Percentiles rank a stretch among this genome's conserved stretches.
phyloP scores from a whole-genome alignment of 92 coral and sea anemone species.

The Umimayanthus chanpuru region DNA sequence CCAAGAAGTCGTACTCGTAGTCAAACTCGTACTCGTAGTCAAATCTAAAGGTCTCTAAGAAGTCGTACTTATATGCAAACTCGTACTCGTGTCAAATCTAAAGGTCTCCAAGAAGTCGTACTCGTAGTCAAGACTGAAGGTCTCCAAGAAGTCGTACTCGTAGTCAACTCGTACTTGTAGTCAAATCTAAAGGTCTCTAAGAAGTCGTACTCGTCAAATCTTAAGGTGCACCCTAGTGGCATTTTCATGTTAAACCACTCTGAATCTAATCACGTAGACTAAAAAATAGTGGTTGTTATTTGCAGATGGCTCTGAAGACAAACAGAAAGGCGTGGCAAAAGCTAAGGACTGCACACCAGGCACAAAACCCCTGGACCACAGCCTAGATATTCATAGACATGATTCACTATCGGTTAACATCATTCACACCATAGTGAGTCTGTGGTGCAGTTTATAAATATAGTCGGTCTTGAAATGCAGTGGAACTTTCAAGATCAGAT shows the following conservation, averaged over 20 bases:
- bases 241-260: neutral
- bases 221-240: too few species aligned
- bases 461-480: neutral
- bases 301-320: constrained; percentile 46
- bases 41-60: too few species aligned
- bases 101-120: too few species aligned
- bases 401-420: neutral
- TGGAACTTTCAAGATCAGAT: neutral
- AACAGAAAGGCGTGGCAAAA: constrained; percentile 45
- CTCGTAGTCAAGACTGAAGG: too few species aligned
- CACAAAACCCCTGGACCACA: constrained; percentile 32
- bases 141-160: too few species aligned
- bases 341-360: constrained; percentile 8
- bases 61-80: too few species aligned
- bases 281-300: neutral
- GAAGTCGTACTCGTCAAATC: too few species aligned
- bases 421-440: neutral
- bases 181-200: too few species aligned
- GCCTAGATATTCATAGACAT: neutral
- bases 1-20: too few species aligned
- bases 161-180: too few species aligned
- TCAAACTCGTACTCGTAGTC: too few species aligned
- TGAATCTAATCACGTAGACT: neutral
- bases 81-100: too few species aligned
- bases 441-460: neutral